Conservation (phyloP, 2,797 vertebrate species). For the Acipenser oxyrinchus region DNA sequence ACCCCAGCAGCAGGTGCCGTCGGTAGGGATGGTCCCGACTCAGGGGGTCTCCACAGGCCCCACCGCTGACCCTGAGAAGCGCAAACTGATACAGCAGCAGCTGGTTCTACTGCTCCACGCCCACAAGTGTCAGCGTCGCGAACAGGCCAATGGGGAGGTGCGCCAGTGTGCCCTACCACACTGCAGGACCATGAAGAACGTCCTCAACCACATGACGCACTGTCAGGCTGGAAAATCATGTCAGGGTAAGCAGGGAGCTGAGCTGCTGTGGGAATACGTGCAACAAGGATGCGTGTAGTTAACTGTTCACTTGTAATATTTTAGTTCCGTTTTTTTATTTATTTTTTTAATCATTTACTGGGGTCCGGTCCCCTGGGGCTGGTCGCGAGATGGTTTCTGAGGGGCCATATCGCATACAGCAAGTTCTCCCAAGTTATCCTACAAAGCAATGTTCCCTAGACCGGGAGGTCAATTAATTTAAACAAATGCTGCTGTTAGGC, state of each 20-base stretch:
- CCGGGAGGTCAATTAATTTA: too few species aligned
- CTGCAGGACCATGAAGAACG: conserved; percentile 73
- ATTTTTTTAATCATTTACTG: too few species aligned
- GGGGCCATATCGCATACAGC: too few species aligned
- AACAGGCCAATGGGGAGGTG: conserved; percentile 92
- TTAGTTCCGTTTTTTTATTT: too few species aligned
- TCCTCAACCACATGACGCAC: conserved; percentile 73
- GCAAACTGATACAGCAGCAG: conserved; percentile 98
- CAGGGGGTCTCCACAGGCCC: conserved; percentile 80
- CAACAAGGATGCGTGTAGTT: conserved; percentile 18
- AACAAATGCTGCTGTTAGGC: too few species aligned
- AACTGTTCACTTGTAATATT: conserved; percentile 8
- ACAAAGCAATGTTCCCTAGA: too few species aligned
- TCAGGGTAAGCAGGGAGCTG: conserved; percentile 71
- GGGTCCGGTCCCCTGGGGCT: too few species aligned
- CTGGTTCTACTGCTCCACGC: conserved; percentile 95
- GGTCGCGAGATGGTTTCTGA: too few species aligned
- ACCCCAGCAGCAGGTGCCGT: conserved; percentile 71
- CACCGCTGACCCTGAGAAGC: conserved; percentile 93
- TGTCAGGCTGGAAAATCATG: conserved; percentile 91
- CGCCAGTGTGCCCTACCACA: conserved; percentile 74
- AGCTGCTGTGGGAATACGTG: too few species aligned
- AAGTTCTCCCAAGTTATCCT: too few species aligned
- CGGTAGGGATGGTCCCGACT: conserved; percentile 60
- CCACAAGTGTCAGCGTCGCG: conserved; percentile 94